A percentile compares a stretch with the other conserved stretches of the same genome.
Conservation (phyloP, 2,888 invertebrate genomes). For the Sarcophaga rosellei region DNA sequence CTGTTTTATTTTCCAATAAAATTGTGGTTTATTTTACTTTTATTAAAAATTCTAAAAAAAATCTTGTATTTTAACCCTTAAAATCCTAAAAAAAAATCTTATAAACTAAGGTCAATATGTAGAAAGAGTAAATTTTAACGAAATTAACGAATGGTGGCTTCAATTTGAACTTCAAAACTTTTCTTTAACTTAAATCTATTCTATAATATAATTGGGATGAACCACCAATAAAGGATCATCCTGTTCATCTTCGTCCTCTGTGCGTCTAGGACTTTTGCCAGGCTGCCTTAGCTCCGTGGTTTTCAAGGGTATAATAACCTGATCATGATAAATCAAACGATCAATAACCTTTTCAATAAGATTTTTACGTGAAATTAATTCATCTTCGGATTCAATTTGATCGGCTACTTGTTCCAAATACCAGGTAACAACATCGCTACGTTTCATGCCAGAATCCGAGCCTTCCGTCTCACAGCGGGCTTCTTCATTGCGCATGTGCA, state of each 20-base stretch:
- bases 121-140: background rate
- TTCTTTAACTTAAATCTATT: slow-evolving; percentile 79
- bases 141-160: slow-evolving; percentile 35
- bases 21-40: too few relatives aligned
- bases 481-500: slow-evolving; percentile 94
- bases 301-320: slow-evolving; percentile 80
- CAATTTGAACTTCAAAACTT: slow-evolving; percentile 33
- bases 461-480: slow-evolving; percentile 85
- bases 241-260: slow-evolving; percentile 78
- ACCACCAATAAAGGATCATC: slow-evolving; percentile 94
- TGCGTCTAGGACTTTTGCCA: slow-evolving; percentile 62
- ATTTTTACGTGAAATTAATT: slow-evolving; percentile 92
- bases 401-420: slow-evolving; percentile 93
- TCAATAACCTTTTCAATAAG: slow-evolving; percentile 97
- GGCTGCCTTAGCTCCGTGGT: slow-evolving; percentile 75
- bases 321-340: slow-evolving; percentile 89
- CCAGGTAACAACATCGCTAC: slow-evolving; percentile 95
- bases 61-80: too few relatives aligned
- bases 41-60: too few relatives aligned
- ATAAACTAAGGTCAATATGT: too few relatives aligned
- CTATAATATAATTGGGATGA: slow-evolving; percentile 97
- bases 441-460: slow-evolving; percentile 85
- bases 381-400: slow-evolving; percentile 95
- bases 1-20: too few relatives aligned
- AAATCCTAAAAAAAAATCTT: too few relatives aligned